Evolutionary conservation across 2,113 vertebrate genomes (phyloP).

Genomic region (Helogale parvula): DNA sequence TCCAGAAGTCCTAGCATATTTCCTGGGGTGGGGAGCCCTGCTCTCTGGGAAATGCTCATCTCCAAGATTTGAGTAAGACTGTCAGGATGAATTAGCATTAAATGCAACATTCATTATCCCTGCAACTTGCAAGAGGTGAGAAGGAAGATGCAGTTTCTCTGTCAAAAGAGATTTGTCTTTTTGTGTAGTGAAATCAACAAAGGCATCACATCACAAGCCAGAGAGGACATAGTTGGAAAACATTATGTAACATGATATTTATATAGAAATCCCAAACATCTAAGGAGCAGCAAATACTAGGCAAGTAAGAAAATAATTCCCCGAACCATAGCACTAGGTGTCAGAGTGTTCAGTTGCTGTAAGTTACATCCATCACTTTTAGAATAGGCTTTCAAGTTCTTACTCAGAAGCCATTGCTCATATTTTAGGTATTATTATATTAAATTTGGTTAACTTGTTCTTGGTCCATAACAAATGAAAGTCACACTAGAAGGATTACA

Average conservation of each 20-base stretch:
- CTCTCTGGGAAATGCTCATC: background rate
- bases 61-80: conserved; percentile 18
- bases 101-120: conserved; percentile 39
- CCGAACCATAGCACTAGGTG: background rate
- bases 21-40: background rate
- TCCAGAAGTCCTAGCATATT: conserved; percentile 20
- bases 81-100: conserved; percentile 63
- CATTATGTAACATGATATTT: background rate
- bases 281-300: background rate
- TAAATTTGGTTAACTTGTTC: background rate
- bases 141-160: background rate
- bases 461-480: background rate
- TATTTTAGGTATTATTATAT: background rate
- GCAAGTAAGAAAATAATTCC: background rate
- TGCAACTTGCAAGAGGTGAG: background rate
- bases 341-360: background rate
- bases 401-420: background rate
- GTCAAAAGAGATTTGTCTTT: conserved; percentile 39
- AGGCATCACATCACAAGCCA: background rate
- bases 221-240: background rate
- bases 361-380: background rate
- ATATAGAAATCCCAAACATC: background rate
- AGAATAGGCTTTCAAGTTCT: background rate
- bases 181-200: background rate
- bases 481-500: background rate